Evolutionary conservation across 2,797 vertebrate species (phyloP), one percentile per base, ranked within the genome.

Genomic region (Hypotaenidia okinawae): DNA sequence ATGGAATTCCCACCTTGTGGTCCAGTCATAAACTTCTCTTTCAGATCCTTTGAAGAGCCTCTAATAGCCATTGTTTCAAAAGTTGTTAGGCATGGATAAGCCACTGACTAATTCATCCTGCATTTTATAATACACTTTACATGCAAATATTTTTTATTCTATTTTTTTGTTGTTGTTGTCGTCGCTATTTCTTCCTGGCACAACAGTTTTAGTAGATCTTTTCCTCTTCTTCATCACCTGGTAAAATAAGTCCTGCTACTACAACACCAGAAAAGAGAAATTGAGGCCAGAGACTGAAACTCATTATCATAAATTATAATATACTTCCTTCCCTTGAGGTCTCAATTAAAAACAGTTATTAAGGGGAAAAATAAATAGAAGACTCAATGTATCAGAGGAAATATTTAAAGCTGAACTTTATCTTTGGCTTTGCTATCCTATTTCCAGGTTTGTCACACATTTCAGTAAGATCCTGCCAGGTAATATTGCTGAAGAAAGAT

Each of bases 261-360:
- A 13, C 39, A 55, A 89, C 39, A 90, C n/a, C 13, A 78, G 41
- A 62, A 80, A 63, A 94, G 70, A 47, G 27, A 76, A 96, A 95
- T 84, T 17, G 30, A 90, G 86, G 33, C 30, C 72, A 77, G 63
- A n/a, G 90, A 82, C 57, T 82, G 86, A 94, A 93, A 87, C 37
- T 87, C 68, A 73, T 96, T 95, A 94, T 27, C 76, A 92, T 89
- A 92, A 96, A 95, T 88, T 88, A 94, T 93, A 96, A 94, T 43
- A 74, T 7, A 13, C 72, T 79, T 82, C 14, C 28, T 79, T 93
- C 87, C 63, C 90, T 82, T 72, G 54, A 72, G 73, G 14, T 90
- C 13, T 87, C 64, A 96, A 64, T 88, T 92, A 88, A 94, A 90
- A 86, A 13, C 16, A 90, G 55, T 23, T 63, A 77, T 41, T 77